Base-by-base conservation (phyloP, 2,888 invertebrate species). In the Chesias legatella region DNA sequence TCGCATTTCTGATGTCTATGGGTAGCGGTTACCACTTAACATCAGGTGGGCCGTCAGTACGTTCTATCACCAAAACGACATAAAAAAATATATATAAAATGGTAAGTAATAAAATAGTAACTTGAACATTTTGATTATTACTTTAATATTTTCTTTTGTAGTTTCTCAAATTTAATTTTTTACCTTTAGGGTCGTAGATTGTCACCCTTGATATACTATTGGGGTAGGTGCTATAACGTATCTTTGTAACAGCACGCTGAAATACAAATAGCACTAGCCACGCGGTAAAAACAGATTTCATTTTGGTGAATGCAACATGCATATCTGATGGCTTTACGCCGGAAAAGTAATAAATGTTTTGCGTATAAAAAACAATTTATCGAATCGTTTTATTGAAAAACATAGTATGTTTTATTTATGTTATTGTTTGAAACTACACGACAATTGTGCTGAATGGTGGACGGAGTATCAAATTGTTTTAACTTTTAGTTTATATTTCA, bases 311-410 rank as follows among this genome's bases (percentile, higher is more conserved):
- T 43, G 33, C 40, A 51, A 55, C 41, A 45, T 47, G 43, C 53
- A 59, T 60, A 51, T 47, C 28, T 25, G 35, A 48, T 39, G 13
- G 41, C 41, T 32, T 36, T 43, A 35, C 9, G 35, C 35, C 23
- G 35, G 46, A 44, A 51, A 46, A 29, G 51, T 48, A 55, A 63
- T 67, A 66, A 62, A 66, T 53, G 51, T 54, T 33, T 36, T 44
- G 41, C 39, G 37, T 43, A 58, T 57, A 63, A 58, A 61, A 45
- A 53, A 40, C 45, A 41, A 48, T 57, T 59, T 51, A 62, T 55
- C 37, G 32, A 33, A 23, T 27, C 36, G 49, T 59, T 60, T 65
- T 58, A 67, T 65, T 61, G 58, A 52, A 53, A 53, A 50, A 41
- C 45, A 53, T 46, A 50, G 43, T 45, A 39, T 33, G 31, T 33